phyloP scores from a whole-genome alignment of 2,113 vertebrate genomes.

The Gopherus flavomarginatus region DNA sequence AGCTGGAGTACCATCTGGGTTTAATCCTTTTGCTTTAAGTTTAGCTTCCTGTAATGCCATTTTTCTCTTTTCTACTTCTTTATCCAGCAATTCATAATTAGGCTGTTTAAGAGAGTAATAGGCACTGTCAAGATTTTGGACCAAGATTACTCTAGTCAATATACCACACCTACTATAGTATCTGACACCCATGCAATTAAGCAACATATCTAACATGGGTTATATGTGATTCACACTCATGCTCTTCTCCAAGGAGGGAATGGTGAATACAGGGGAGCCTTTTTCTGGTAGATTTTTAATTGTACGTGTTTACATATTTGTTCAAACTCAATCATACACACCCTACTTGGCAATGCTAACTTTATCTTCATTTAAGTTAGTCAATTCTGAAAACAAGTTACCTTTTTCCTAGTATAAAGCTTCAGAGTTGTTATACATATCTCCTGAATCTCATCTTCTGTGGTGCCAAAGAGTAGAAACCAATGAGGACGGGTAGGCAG shows the following conservation, averaged over 20 bases:
- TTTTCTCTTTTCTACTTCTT: conserved; percentile 97
- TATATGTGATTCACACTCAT: not conserved
- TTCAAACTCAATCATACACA: accelerated
- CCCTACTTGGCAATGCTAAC: accelerated
- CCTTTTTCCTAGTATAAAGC: conserved; percentile 97
- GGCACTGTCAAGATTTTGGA: not conserved
- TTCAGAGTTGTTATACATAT: conserved; percentile 93
- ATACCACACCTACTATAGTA: not conserved
- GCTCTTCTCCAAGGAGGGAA: accelerated
- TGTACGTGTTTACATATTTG: accelerated
- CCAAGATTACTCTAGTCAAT: accelerated
- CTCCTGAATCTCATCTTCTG: conserved; percentile 94
- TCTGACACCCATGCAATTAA: not conserved
- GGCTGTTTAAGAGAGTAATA: conserved; percentile 78
- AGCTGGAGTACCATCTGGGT: conserved; percentile 96
- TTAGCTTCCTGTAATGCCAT: conserved; percentile 94
- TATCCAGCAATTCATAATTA: conserved; percentile 95
- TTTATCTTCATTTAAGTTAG: not conserved
- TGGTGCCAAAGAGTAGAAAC: conserved; percentile 95
- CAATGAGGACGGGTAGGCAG: conserved; percentile 94
- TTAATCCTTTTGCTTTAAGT: conserved; percentile 96
- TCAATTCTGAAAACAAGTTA: conserved; percentile 24
- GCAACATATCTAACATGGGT: accelerated
- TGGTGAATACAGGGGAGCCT: not conserved
- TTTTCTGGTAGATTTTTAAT: accelerated